Conservation (phyloP, 2,113 vertebrate genomes). For the Oncorhynchus keta region DNA sequence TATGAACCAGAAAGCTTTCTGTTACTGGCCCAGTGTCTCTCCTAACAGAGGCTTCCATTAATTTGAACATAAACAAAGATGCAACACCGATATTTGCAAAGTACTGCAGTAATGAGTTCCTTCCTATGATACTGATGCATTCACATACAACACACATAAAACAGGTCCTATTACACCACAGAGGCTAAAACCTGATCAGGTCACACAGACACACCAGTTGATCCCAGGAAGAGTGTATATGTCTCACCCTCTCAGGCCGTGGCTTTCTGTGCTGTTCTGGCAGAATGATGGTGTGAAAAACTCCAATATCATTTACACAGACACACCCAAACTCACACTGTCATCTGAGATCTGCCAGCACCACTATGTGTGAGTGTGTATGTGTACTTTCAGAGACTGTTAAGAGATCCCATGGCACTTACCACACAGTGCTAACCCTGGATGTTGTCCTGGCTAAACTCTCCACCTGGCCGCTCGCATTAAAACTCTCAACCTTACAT, state of each 20-base stretch:
- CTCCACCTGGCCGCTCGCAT: too few species aligned
- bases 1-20: too few species aligned
- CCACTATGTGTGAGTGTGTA: background rate
- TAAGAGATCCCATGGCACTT: background rate
- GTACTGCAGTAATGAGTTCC: background rate
- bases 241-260: too few species aligned
- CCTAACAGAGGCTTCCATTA: too few species aligned
- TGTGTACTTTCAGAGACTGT: background rate
- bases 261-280: background rate
- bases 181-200: background rate
- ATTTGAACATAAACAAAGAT: background rate
- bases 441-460: too few species aligned
- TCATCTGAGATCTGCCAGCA: background rate
- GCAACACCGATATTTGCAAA: background rate
- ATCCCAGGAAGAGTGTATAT: too few species aligned
- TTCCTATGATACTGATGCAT: background rate
- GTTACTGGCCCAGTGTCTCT: too few species aligned
- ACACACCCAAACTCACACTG: background rate
- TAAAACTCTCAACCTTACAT: too few species aligned
- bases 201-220: background rate
- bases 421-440: too few species aligned
- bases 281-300: background rate
- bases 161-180: slow-evolving; percentile 11
- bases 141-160: background rate
- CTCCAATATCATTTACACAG: background rate